A percentile compares a stretch with the other conserved stretches of the same genome.
Evolutionary conservation across 2,888 invertebrate genomes (phyloP).

Genomic region (Busseola fusca): DNA sequence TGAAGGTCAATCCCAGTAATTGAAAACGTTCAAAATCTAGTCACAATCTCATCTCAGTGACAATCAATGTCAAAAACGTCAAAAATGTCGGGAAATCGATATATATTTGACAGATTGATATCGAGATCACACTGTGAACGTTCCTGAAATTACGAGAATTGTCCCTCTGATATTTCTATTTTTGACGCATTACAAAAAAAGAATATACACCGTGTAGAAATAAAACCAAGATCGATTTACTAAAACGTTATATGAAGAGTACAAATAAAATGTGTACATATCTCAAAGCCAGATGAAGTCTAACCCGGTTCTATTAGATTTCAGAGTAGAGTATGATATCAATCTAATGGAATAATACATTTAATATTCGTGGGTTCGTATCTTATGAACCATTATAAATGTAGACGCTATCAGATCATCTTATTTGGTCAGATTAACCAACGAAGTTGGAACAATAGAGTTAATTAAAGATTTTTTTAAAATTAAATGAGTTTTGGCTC

Average conservation of each 20-base stretch:
- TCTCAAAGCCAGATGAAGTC: conserved; percentile 42
- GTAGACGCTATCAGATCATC: conserved; percentile 35
- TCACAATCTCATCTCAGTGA: too few relatives aligned
- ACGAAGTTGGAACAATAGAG: conserved; percentile 25
- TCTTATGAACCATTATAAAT: conserved; percentile 25
- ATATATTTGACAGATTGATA: too few relatives aligned
- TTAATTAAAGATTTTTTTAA: conserved; percentile 28
- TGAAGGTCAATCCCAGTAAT: background rate
- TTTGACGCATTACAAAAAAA: conserved; percentile 16
- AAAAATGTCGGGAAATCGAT: too few relatives aligned
- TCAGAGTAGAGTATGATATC: conserved; percentile 14
- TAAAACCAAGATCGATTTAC: conserved; percentile 29
- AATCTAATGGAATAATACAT: conserved; percentile 38
- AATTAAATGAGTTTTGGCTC: conserved; percentile 4
- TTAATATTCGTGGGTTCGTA: conserved; percentile 30
- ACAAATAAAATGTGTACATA: conserved; percentile 18
- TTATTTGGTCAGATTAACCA: conserved; percentile 18
- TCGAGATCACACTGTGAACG: too few relatives aligned
- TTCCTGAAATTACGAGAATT: too few relatives aligned
- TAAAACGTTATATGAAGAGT: conserved; percentile 18
- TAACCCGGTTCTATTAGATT: conserved; percentile 21
- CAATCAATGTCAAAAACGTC: too few relatives aligned
- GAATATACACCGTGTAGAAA: background rate
- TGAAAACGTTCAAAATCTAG: too few relatives aligned
- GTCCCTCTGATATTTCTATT: too few relatives aligned